Base-by-base conservation (phyloP, 2,888 invertebrate species). In the Acrobasis repandana region DNA sequence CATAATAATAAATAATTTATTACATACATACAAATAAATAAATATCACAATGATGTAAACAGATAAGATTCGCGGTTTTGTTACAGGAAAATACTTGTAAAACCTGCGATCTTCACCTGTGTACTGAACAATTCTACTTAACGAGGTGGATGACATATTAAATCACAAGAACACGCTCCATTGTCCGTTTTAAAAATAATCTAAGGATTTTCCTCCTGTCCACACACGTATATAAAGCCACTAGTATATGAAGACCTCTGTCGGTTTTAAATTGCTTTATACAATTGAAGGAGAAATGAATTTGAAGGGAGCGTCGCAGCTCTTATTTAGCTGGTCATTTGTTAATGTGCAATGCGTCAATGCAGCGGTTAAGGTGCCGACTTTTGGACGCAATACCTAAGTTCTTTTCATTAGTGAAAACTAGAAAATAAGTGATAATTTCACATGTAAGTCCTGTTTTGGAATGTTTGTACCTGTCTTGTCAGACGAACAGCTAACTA, bases 131-230 rank as follows among this genome's bases (percentile, higher is more conserved):
- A n/a, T 43, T 43, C 43, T n/a, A n/a, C 11, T 3, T 43, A 43
- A 43, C 43, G 14, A 38, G 38, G 14, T 38, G 43, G 43, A 43
- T 43, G n/a, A 11, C 43, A 43, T 43, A 43, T 43, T 43, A 43
- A 43, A 43, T 43, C 43, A 43, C 43, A n/a, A 43, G 14, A 43
- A 43, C 43, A 14, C n/a, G 43, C 43, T 14, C n/a, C 14, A 43
- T 14, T 43, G 43, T 43, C 43, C 43, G n/a, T 43, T 43, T 43
- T 43, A 49, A 50, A 50, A 50, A 50, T 50, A 50, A 50, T 50
- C 14, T 20, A 50, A n/a, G 33, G 6, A 50, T 50, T 50, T 50
- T 50, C 50, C 50, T 50, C 28, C 14, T 50, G 20, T 28, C 11
- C 14, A 50, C 28, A 28, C 14, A 18, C 4, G 38, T 43, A 43